Evolutionary conservation across 2,888 invertebrate species (phyloP), one percentile per base, ranked within the genome.

Genomic region (Notodonta dromedarius): DNA sequence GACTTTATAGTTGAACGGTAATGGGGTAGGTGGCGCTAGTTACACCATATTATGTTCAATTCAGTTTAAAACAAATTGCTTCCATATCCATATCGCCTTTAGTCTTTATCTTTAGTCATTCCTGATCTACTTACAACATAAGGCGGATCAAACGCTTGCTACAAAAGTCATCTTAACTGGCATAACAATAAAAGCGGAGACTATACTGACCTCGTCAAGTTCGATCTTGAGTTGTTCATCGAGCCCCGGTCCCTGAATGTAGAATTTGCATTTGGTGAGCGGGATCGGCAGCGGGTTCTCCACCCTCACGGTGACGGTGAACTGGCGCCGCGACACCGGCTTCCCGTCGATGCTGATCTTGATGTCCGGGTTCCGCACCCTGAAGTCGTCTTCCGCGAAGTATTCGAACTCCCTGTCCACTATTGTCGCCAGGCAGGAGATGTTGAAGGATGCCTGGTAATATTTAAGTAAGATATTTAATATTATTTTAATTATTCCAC

Each of bases 311-410:
- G 94, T 95, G 0, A 96, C 95, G 61, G 91, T 94, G 55, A 94
- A 88, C 69, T 94, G 91, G 73, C 94, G 88, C 4, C 83, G 89
- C 0, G 95, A 94, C 2, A 93, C 87, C 1, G 95, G 94, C 66
- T 90, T 90, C 40, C 94, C 94, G 44, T 94, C 94, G 51, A 96
- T 89, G 5, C 94, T 92, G 63, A 98, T 96, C 84, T 96, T 96
- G 61, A 98, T 97, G 78, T 98, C 98, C 0, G 98, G 98, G 79
- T 98, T 98, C 40, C 97, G 94, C 5, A 98, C 96, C 73, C 98
- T 94, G 84, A 98, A 98, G 88, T 98, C 98, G 75, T 98, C 98
- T 90, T 98, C 97, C 0, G 97, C 97, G 80, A 96, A 97, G 84
- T 97, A 98, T 79, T 98, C 98, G 83, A 95, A 98, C 62, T 97